Evolutionary conservation across 1,140 invertebrate genomes (phyloP).

Genomic region (Tribolium castaneum): DNA sequence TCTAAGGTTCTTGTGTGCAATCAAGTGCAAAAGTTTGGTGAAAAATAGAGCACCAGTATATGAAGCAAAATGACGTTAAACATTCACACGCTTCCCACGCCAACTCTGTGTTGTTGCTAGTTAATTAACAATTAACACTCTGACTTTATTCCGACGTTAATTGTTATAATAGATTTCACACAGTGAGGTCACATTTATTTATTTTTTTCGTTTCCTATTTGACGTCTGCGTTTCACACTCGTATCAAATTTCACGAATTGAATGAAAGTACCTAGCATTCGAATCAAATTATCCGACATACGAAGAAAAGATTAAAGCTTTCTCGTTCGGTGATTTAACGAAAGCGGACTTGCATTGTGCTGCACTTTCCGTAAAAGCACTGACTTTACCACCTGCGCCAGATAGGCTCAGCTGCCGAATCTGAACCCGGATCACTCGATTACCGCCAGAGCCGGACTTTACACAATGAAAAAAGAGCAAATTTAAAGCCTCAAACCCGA

Average conservation of each 20-base stretch:
- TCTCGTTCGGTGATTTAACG: conserved; percentile 39
- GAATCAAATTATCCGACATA: conserved; percentile 39
- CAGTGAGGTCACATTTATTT: conserved; percentile 57
- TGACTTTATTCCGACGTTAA: conserved; percentile 54
- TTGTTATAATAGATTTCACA: conserved; percentile 57
- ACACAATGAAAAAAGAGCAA: neutral
- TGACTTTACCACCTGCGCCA: conserved; percentile 43
- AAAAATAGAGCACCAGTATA: conserved; percentile 16
- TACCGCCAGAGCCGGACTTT: neutral
- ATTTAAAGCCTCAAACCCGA: neutral
- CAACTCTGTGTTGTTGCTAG: conserved; percentile 54
- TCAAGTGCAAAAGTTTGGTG: conserved; percentile 9
- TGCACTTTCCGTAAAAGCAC: conserved; percentile 48
- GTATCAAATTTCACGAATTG: conserved; percentile 37
- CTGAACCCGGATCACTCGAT: conserved; percentile 28
- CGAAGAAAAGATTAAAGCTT: conserved; percentile 48
- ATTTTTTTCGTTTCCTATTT: conserved; percentile 55
- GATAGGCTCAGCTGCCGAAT: conserved; percentile 32
- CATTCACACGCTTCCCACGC: conserved; percentile 56
- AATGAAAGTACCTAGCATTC: neutral
- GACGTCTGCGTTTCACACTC: conserved; percentile 43
- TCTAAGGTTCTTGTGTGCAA: neutral
- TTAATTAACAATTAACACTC: conserved; percentile 59
- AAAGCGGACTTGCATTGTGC: conserved; percentile 41
- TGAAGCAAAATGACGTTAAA: conserved; percentile 3